These are phyloP conservation scores for Torymus aiolomorphi DNA, from an alignment of 2,888 invertebrate genomes.

Conservation along the genomic window DNA sequence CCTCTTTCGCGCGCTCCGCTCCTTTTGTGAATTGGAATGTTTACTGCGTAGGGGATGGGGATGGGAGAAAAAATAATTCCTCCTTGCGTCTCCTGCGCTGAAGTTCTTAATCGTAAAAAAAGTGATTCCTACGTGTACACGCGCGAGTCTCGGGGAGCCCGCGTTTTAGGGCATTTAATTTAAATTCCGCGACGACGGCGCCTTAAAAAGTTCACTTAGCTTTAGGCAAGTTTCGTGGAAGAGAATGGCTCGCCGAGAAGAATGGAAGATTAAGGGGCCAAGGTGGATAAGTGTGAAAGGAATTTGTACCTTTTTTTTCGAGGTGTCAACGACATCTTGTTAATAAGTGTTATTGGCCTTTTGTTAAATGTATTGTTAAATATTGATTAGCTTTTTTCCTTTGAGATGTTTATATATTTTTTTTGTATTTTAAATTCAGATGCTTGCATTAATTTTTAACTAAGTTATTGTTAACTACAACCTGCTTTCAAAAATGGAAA, in stretches of 20 bases:
- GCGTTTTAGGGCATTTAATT: slow-evolving; percentile 20
- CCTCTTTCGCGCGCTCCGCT: slow-evolving; percentile 8
- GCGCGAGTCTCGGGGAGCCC: not conserved
- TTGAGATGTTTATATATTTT: no score
- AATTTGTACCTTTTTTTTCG: no score
- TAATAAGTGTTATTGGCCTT: no score
- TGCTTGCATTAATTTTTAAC: no score
- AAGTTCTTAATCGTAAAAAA: slow-evolving; percentile 41
- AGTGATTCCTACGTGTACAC: slow-evolving; percentile 10
- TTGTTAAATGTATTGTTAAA: no score
- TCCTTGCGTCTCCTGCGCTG: slow-evolving; percentile 1
- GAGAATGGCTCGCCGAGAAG: not conserved
- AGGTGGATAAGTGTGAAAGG: no score
- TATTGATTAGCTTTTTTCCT: no score
- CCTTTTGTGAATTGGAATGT: slow-evolving; percentile 53
- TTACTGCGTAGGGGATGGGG: slow-evolving; percentile 32
- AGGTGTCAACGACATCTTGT: no score
- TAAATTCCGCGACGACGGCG: slow-evolving; percentile 20
- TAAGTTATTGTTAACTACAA: no score
- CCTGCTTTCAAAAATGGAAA: no score
- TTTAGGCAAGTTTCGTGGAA: not conserved
- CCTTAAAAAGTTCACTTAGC: not conserved
- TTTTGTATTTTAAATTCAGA: no score
- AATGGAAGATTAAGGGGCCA: not conserved
- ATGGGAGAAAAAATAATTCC: slow-evolving; percentile 24